These are phyloP conservation scores for Homalodisca vitripennis DNA, from an alignment of 1,140 invertebrate species.

Conservation along the genomic window DNA sequence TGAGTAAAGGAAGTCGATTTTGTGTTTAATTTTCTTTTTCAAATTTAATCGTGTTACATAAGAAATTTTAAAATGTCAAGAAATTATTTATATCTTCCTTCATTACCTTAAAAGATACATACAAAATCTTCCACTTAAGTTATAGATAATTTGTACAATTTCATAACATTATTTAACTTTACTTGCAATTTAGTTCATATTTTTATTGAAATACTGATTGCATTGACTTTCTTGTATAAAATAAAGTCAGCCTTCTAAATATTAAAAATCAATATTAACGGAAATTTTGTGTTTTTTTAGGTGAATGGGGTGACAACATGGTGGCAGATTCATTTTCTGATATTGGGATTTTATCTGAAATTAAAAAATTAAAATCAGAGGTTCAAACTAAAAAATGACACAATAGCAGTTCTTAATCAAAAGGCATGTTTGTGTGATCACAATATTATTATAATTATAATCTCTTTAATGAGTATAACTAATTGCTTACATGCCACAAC, in stretches of 20 bases:
- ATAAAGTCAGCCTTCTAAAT: background rate
- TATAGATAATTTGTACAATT: background rate
- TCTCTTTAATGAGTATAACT: too few species aligned
- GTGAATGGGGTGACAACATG: background rate
- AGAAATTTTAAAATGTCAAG: too few species aligned
- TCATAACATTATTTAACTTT: background rate
- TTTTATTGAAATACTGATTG: background rate
- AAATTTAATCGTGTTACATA: too few species aligned
- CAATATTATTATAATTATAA: too few species aligned
- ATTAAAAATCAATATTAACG: background rate
- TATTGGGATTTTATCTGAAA: background rate
- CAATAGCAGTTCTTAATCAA: constrained; percentile 8
- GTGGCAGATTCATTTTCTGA: background rate
- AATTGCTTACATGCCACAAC: too few species aligned
- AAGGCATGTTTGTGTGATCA: constrained; percentile 13
- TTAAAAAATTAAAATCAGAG: constrained; percentile 11
- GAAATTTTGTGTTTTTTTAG: background rate
- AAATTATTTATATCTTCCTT: too few species aligned
- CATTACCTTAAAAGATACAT: background rate
- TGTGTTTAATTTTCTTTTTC: too few species aligned
- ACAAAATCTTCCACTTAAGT: background rate
- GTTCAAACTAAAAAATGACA: constrained; percentile 19
- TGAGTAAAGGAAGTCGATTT: too few species aligned
- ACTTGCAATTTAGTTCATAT: background rate
- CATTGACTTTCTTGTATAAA: background rate